phyloP scores from a whole-genome alignment of 2,797 vertebrate genomes.

The Leucoraja ocellata region DNA sequence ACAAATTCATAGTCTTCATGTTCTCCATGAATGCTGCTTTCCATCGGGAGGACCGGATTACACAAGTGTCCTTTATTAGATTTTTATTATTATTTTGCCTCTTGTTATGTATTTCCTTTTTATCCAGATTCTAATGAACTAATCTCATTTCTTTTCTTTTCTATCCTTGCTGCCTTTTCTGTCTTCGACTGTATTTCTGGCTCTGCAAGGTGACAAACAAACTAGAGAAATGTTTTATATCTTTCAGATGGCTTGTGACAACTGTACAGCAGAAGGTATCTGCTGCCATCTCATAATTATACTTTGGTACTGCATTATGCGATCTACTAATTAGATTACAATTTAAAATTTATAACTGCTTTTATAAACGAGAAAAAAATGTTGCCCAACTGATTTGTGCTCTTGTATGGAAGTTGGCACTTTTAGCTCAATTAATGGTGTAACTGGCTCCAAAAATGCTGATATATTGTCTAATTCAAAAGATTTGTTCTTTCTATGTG shows the following conservation, averaged over 20 bases:
- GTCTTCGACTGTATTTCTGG: conserved; percentile 69
- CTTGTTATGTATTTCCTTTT: conserved; percentile 42
- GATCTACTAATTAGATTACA: conserved; percentile 52
- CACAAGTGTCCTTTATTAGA: conserved; percentile 43
- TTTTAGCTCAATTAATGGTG: not conserved
- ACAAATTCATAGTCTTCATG: not conserved
- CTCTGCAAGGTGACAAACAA: conserved; percentile 84
- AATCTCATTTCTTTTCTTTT: conserved; percentile 52
- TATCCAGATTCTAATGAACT: conserved; percentile 42
- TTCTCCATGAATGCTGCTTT: not conserved
- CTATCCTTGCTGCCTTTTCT: conserved; percentile 66
- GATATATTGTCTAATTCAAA: not conserved
- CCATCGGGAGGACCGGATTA: not conserved
- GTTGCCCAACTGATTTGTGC: not conserved
- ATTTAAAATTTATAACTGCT: conserved; percentile 46
- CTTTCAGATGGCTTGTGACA: conserved; percentile 97
- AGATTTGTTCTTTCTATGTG: not conserved
- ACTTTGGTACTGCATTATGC: conserved; percentile 64
- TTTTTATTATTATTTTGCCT: conserved; percentile 42
- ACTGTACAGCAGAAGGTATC: conserved; percentile 99
- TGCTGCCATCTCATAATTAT: conserved; percentile 78
- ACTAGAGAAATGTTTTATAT: conserved; percentile 95
- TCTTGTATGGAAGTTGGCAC: not conserved
- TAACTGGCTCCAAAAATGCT: not conserved
- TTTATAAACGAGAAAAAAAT: conserved; percentile 45